A percentile compares a stretch with the other conserved stretches of the same genome.
Evolutionary conservation across 1,140 invertebrate genomes (phyloP).

Genomic region (Reticulitermes speratus): DNA sequence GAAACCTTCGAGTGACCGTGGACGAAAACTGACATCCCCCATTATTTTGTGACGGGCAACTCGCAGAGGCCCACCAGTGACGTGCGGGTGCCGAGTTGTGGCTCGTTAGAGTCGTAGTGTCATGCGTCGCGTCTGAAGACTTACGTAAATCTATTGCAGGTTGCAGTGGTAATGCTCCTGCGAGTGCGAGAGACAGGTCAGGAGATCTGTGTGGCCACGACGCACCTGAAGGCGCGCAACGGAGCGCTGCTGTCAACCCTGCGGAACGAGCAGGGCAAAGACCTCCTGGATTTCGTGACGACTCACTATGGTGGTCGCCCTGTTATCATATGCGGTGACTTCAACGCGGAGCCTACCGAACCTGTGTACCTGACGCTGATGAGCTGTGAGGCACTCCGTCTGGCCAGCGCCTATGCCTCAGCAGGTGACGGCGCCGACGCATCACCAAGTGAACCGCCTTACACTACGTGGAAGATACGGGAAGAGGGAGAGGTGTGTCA

Average conservation of each 20-base stretch:
- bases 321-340: conserved; percentile 71
- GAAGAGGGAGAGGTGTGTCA: conserved; percentile 70
- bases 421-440: background rate
- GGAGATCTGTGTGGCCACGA: conserved; percentile 68
- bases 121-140: no score
- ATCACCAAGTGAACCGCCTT: conserved; percentile 58
- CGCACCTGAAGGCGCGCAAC: conserved; percentile 75
- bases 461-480: conserved; percentile 78
- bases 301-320: conserved; percentile 55
- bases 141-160: conserved; percentile 47
- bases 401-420: conserved; percentile 51
- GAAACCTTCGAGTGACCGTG: no score
- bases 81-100: no score
- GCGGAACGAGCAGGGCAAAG: conserved; percentile 73
- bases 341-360: conserved; percentile 75
- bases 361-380: conserved; percentile 66
- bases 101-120: no score
- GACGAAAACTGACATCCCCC: no score
- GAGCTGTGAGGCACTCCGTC: conserved; percentile 46
- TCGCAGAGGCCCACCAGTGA: background rate
- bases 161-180: conserved; percentile 61
- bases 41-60: background rate
- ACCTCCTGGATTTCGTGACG: conserved; percentile 62
- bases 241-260: conserved; percentile 67
- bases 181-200: conserved; percentile 54